A percentile compares a stretch with the other conserved stretches of the same genome.
Conservation (phyloP, 2,797 vertebrate species). For the Anguilla obscura region DNA sequence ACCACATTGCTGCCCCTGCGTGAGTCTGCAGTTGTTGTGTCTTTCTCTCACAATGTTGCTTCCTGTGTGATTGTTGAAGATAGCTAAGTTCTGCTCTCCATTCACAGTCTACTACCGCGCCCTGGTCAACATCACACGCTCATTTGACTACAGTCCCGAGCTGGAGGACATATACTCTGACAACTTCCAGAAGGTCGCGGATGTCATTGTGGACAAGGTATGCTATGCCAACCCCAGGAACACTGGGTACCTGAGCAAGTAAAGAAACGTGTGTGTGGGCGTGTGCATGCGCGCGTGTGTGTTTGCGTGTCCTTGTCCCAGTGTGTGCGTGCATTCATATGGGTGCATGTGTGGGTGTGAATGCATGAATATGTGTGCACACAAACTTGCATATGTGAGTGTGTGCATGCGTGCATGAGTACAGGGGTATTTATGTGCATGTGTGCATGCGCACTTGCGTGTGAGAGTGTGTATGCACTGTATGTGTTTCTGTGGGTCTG, state of each 20-base stretch:
- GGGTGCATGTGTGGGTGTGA: background rate
- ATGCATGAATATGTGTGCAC: background rate
- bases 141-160: slow-evolving; percentile 75
- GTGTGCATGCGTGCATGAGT: no score
- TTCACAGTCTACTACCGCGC: slow-evolving; percentile 90
- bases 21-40: background rate
- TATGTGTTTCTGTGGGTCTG: no score
- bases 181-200: slow-evolving; percentile 82
- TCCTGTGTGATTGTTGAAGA: background rate
- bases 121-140: slow-evolving; percentile 90
- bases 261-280: background rate
- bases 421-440: background rate
- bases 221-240: slow-evolving; percentile 35
- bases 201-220: slow-evolving; percentile 89
- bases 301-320: background rate
- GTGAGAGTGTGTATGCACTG: no score
- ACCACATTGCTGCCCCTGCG: background rate
- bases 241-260: background rate
- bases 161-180: slow-evolving; percentile 80
- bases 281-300: background rate
- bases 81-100: background rate
- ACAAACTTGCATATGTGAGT: no score
- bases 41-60: background rate
- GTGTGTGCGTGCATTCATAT: background rate
- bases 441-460: background rate